Percentiles rank a stretch among this genome's conserved stretches.
Conservation (phyloP, 2,113 vertebrate species). For the Sapajus apella region DNA sequence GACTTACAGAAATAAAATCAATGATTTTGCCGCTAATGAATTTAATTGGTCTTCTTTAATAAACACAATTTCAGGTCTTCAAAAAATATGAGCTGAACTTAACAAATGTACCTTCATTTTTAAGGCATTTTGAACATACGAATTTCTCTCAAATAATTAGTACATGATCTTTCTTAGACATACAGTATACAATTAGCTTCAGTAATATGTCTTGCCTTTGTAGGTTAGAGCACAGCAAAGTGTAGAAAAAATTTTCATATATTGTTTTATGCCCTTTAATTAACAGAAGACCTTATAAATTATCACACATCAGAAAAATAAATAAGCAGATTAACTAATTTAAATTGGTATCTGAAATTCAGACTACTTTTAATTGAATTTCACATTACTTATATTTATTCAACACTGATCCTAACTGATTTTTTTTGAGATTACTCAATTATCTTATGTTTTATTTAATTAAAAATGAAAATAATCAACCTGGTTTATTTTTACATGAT, state of each 20-base stretch:
- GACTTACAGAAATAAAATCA: neutral
- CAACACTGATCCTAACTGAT: neutral
- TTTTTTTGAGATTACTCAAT: neutral
- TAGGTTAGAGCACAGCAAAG: neutral
- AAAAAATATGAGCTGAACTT: neutral
- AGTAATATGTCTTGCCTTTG: neutral
- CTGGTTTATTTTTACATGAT: neutral
- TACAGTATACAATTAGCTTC: neutral
- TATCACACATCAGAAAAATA: neutral
- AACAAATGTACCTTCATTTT: neutral
- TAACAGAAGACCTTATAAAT: neutral
- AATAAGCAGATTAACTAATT: neutral
- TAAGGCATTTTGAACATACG: neutral
- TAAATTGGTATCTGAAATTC: neutral
- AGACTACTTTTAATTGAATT: neutral
- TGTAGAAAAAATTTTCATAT: neutral
- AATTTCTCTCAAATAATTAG: neutral
- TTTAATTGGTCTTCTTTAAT: neutral
- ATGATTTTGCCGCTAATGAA: neutral
- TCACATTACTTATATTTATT: neutral
- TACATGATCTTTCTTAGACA: neutral
- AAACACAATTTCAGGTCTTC: neutral
- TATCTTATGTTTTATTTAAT: neutral
- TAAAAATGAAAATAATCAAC: neutral
- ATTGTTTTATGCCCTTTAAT: neutral